Conservation (phyloP, 2,888 invertebrate genomes). For the Scelioninae gen. 1 region DNA sequence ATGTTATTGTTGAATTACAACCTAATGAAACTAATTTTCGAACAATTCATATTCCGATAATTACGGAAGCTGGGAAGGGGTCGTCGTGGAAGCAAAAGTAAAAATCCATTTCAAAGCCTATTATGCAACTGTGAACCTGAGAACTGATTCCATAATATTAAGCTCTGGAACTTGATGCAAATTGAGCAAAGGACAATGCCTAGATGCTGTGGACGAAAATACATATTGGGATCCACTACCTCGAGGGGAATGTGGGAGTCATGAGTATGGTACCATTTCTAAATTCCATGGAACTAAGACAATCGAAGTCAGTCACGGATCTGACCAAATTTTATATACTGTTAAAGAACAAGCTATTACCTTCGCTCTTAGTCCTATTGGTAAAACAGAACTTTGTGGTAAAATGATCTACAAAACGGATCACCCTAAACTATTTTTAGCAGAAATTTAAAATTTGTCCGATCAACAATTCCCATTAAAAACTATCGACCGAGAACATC, state of each 20-base stretch:
- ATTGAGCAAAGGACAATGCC: neutral
- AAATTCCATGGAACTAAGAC: neutral
- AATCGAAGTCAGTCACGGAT: neutral
- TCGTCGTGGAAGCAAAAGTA: conserved; percentile 12
- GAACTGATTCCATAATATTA: neutral
- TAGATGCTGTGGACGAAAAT: neutral
- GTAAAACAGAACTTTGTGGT: neutral
- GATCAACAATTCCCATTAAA: neutral
- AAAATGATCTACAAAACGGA: neutral
- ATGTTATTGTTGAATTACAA: neutral
- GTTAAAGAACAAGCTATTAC: neutral
- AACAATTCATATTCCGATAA: neutral
- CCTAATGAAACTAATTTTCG: neutral
- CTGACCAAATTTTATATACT: conserved; percentile 2
- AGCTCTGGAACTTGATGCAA: no score
- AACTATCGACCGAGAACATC: neutral
- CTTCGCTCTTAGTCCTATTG: neutral
- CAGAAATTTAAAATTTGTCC: neutral
- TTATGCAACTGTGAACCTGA: conserved; percentile 6
- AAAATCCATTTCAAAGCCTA: conserved; percentile 1
- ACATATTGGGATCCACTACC: conserved; percentile 14
- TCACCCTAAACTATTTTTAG: conserved; percentile 18
- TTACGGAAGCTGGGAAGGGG: neutral
- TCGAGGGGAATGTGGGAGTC: neutral
- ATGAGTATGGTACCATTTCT: neutral